Base-by-base conservation (phyloP, 2,797 vertebrate species). In the Pachyuromys duprasi region DNA sequence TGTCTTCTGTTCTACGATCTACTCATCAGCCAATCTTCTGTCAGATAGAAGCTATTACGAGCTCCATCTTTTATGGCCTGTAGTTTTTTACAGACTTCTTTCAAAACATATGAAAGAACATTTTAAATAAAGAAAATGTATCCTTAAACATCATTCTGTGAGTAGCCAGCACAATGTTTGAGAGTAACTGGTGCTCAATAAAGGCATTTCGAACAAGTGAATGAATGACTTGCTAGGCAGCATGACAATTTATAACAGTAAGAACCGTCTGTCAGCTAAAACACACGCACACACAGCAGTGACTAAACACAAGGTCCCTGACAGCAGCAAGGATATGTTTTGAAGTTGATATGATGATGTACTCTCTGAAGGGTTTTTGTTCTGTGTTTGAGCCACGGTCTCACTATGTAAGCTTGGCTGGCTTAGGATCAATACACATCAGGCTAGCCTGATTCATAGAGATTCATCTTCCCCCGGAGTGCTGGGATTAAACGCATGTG, bases 171-270 rank as follows among this genome's bases (percentile, higher is more conserved):
- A 75, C 49, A 81, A 95, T 63, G 36, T 13, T 26, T 94, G 72
- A 79, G 60, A 92, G 53, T 49, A 79, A 67, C 4, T 76, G 20
- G 55, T 76, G 15, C 20, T 90, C 31, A 93, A 88, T 42, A 80
- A 86, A 75, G 81, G 36, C n/a, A 92, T 93, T 92, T 24, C 88
- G 69, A 81, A 94, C n/a, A 91, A 95, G 45, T 65, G 28, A 86
- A 84, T 28, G 33, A 92, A 67, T 45, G 67, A 57, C 33, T 86
- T 86, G 17, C 45, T 86, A 60, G 86, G 87, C 12, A 72, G 62
- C 0, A 24, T 45, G 62, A 65, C 33, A 76, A 76, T 36, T 72
- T 75, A 72, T 28, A 69, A 55, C 8, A 94, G 28, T 3, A 80
- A 63, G 83, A 88, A 67, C 86, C 42, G 72, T 18, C 11, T 26